phyloP scores from a whole-genome alignment of 1,140 invertebrate species.

The Mamestra configurata region DNA sequence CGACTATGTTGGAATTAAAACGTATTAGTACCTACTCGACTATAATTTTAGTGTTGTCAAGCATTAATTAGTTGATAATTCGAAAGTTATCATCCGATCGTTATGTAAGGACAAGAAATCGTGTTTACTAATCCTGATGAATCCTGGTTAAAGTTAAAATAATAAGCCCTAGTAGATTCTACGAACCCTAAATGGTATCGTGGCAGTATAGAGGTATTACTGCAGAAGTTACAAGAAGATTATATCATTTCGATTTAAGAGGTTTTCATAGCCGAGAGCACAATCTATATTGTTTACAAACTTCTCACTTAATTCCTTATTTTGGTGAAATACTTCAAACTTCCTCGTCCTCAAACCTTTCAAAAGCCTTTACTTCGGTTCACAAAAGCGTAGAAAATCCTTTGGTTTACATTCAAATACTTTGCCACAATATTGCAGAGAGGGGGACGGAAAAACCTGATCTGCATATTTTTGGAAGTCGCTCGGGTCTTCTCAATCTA shows the following conservation, averaged over 20 bases:
- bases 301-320: slow-evolving; percentile 16
- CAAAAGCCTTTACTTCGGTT: slow-evolving; percentile 24
- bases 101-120: too few relatives aligned
- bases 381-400: slow-evolving; percentile 33
- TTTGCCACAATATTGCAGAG: slow-evolving; percentile 14
- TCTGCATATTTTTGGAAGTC: slow-evolving; percentile 13
- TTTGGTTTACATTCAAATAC: slow-evolving; percentile 41
- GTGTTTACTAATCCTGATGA: too few relatives aligned
- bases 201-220: too few relatives aligned
- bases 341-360: slow-evolving; percentile 16
- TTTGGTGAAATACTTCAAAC: slow-evolving; percentile 3
- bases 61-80: too few relatives aligned
- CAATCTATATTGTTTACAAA: slow-evolving; percentile 13
- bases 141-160: too few relatives aligned
- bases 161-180: too few relatives aligned
- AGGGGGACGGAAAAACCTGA: slow-evolving; percentile 11
- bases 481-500: not conserved
- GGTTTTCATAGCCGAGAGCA: not conserved
- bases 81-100: too few relatives aligned
- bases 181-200: not conserved
- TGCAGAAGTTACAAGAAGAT: not conserved
- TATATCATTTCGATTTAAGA: not conserved
- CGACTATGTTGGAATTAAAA: not conserved
- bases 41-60: too few relatives aligned
- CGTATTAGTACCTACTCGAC: not conserved